Evolutionary conservation across 1,140 invertebrate species (phyloP).

Genomic region (Bombus waltoni): DNA sequence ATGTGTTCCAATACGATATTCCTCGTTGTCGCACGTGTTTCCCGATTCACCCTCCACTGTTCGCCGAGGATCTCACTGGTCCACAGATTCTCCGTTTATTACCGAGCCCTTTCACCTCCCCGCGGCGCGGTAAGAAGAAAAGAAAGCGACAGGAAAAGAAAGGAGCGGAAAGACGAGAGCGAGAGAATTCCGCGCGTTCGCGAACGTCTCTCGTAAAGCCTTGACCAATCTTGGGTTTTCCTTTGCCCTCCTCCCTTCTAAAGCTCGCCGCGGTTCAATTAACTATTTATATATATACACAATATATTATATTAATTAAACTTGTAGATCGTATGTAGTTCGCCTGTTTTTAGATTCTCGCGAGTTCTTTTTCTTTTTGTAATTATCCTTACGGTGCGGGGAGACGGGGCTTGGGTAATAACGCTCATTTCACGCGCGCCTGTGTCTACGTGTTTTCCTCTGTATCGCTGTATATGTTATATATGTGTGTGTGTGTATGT

Average conservation of each 20-base stretch:
- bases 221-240: constrained; percentile 64
- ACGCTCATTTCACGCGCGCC: constrained; percentile 30
- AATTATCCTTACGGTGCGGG: constrained; percentile 58
- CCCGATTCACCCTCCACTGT: neutral
- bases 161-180: constrained; percentile 26
- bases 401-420: constrained; percentile 45
- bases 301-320: constrained; percentile 82
- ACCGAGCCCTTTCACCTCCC: constrained; percentile 38
- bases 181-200: neutral
- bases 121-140: constrained; percentile 13
- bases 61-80: constrained; percentile 31
- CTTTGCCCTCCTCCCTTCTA: constrained; percentile 45
- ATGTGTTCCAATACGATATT: neutral
- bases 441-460: neutral
- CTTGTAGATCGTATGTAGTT: constrained; percentile 74
- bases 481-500: neutral
- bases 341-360: neutral
- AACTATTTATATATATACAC: constrained; percentile 80
- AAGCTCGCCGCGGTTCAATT: constrained; percentile 75
- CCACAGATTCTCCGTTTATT: constrained; percentile 32
- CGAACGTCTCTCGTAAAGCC: neutral
- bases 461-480: neutral
- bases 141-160: neutral
- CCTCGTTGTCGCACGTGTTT: neutral
- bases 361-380: too few relatives aligned